These are phyloP conservation scores for Gryllus bimaculatus DNA, from an alignment of 1,140 invertebrate species.

Conservation along the genomic window DNA sequence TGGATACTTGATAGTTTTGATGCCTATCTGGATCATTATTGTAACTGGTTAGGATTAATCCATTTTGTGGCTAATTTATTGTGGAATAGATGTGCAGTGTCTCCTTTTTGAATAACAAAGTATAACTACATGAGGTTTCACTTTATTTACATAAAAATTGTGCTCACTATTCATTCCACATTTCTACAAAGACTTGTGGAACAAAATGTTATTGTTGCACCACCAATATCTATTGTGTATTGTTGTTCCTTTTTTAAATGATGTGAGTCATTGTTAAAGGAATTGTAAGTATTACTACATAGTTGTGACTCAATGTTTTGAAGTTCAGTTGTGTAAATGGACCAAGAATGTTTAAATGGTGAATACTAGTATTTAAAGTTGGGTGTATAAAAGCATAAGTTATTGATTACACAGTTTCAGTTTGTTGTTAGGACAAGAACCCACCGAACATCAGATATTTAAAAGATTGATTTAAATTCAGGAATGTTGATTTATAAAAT, in stretches of 20 bases:
- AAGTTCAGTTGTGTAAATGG: constrained; percentile 4
- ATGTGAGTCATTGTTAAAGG: background rate
- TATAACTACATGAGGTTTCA: constrained; percentile 1
- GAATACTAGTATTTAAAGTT: constrained; percentile 1
- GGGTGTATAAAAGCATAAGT: background rate
- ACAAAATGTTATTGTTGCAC: constrained; percentile 1
- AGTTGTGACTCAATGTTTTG: constrained; percentile 1
- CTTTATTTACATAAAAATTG: background rate
- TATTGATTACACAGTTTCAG: background rate
- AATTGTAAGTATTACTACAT: background rate
- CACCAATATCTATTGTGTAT: background rate
- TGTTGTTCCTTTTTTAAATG: background rate
- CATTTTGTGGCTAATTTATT: background rate
- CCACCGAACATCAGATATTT: constrained; percentile 10
- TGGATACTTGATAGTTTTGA: background rate
- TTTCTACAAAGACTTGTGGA: background rate
- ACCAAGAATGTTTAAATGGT: background rate
- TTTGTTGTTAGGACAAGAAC: constrained; percentile 7
- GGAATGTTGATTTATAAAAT: background rate
- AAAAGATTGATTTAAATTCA: background rate
- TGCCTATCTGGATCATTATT: background rate
- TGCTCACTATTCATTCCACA: background rate
- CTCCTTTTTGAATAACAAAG: background rate
- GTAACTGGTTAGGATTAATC: background rate
- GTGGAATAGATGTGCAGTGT: background rate